Evolutionary conservation across 1,140 invertebrate species (phyloP).

Genomic region (Ips typographus): DNA sequence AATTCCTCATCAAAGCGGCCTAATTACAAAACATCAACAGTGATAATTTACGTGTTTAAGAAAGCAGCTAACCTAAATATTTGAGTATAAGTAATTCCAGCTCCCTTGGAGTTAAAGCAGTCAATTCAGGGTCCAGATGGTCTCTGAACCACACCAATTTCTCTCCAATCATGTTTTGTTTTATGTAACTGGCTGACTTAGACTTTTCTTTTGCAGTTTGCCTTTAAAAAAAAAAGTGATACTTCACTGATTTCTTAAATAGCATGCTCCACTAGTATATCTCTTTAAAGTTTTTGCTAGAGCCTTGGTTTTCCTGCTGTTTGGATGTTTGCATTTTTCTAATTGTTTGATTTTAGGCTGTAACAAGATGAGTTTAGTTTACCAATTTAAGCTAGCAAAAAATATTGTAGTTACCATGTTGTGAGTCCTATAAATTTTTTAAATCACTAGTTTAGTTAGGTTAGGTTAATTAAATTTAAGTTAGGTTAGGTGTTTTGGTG

Average conservation of each 20-base stretch:
- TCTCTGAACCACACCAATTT: conserved; percentile 72
- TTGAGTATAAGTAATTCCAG: conserved; percentile 60
- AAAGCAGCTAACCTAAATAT: conserved; percentile 44
- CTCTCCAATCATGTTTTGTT: conserved; percentile 70
- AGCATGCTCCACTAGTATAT: conserved; percentile 39
- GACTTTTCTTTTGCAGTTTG: conserved; percentile 63
- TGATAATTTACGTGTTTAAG: neutral
- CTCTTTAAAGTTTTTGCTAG: conserved; percentile 67
- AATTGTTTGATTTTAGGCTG: conserved; percentile 54
- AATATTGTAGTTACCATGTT: neutral
- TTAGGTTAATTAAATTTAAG: too few species aligned
- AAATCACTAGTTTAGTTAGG: too few species aligned
- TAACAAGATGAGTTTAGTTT: neutral
- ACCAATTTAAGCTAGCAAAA: neutral
- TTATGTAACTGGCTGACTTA: conserved; percentile 65
- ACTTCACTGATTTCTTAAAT: neutral
- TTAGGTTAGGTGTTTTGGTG: too few species aligned
- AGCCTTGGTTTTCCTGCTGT: conserved; percentile 73
- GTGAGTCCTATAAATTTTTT: neutral
- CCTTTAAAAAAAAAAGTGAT: conserved; percentile 43
- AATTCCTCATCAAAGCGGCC: conserved; percentile 73
- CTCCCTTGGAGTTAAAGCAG: conserved; percentile 59
- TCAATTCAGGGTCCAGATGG: conserved; percentile 58
- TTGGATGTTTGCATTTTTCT: conserved; percentile 71
- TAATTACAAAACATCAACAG: conserved; percentile 47